phyloP scores from a whole-genome alignment of 2,797 vertebrate species.

The Aselliscus stoliczkanus region DNA sequence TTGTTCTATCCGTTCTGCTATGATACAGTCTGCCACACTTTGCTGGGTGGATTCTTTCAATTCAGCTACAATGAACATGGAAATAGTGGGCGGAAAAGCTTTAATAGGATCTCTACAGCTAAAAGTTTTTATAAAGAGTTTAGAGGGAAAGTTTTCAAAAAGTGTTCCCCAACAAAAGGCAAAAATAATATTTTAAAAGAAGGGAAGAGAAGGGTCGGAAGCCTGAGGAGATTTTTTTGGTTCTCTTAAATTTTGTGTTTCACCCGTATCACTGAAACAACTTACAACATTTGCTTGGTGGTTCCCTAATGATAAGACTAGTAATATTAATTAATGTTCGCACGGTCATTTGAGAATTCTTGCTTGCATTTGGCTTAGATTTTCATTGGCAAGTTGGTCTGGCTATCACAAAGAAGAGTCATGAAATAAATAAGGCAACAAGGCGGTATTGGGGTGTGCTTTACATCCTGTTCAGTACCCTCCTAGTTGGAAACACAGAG shows the following conservation, averaged over 20 bases:
- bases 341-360: neutral
- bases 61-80: neutral
- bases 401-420: neutral
- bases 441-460: neutral
- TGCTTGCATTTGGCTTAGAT: slow-evolving; percentile 6
- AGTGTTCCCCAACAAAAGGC: neutral
- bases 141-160: neutral
- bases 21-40: neutral
- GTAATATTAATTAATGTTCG: neutral
- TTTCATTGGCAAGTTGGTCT: neutral
- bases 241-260: neutral
- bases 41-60: neutral
- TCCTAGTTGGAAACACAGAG: too few species aligned
- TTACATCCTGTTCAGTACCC: neutral
- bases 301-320: neutral
- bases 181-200: neutral
- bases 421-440: neutral
- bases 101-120: neutral
- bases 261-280: neutral
- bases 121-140: neutral
- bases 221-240: neutral
- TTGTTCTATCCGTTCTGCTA: neutral
- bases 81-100: neutral
- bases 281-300: neutral
- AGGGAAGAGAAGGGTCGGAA: neutral